Conservation (phyloP, 2,888 invertebrate species). For the Prostheceraeus crozeri region DNA sequence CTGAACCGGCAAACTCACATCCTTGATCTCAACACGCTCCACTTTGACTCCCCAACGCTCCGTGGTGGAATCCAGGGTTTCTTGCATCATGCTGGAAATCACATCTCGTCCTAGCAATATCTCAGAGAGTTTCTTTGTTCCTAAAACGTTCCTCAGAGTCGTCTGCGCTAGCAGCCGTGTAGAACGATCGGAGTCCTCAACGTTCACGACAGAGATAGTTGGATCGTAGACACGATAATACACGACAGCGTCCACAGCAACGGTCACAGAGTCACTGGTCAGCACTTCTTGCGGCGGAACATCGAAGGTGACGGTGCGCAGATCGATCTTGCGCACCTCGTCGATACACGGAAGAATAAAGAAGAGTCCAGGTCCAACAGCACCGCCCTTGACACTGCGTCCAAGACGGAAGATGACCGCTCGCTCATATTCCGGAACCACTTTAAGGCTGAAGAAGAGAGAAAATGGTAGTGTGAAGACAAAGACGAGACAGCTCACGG, state of each 20-base stretch:
- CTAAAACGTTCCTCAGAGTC: slow-evolving; percentile 1
- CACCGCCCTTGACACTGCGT: background rate
- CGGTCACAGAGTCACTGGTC: background rate
- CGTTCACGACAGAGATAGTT: background rate
- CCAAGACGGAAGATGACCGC: background rate
- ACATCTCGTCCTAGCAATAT: background rate
- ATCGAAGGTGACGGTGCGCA: background rate
- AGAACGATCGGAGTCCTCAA: too few species aligned
- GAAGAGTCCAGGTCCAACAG: background rate
- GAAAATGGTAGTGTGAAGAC: too few species aligned
- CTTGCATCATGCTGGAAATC: slow-evolving; percentile 40
- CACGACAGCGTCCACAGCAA: background rate
- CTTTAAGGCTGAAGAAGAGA: background rate
- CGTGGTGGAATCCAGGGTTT: background rate
- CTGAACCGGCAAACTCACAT: slow-evolving; percentile 23
- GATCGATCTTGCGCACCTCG: background rate
- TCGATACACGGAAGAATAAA: slow-evolving; percentile 16
- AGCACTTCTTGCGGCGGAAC: slow-evolving; percentile 5
- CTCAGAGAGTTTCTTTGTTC: background rate
- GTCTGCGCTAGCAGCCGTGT: too few species aligned
- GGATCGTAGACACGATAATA: background rate
- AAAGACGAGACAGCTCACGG: too few species aligned
- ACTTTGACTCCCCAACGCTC: slow-evolving; percentile 58
- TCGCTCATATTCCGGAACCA: slow-evolving; percentile 1
- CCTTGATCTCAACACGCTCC: slow-evolving; percentile 52